A percentile compares a stretch with the other conserved stretches of the same genome.
Evolutionary conservation across 53 echinoderm and acorn worm species (phyloP).

Genomic region (Antedon mediterranea): DNA sequence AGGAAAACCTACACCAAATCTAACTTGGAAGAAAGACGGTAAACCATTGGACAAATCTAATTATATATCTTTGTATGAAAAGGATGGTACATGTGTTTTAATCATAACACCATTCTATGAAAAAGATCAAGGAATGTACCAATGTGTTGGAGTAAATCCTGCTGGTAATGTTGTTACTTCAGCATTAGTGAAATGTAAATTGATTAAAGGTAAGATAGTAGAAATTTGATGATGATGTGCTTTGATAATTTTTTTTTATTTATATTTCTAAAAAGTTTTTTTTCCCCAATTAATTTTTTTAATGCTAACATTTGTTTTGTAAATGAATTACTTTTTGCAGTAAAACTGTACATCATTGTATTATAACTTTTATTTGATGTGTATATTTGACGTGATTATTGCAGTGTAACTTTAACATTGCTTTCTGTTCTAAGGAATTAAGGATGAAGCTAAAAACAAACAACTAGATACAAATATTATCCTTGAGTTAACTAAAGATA

Average conservation of each 20-base stretch:
- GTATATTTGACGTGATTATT: not conserved
- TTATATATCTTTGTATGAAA: slow-evolving; percentile 41
- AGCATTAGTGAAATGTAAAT: slow-evolving; percentile 42
- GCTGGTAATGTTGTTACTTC: slow-evolving; percentile 65
- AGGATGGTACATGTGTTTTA: slow-evolving; percentile 38
- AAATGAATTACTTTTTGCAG: no score
- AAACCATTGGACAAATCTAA: slow-evolving; percentile 21
- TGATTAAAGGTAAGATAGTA: not conserved
- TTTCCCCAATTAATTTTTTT: no score
- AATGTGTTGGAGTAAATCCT: slow-evolving; percentile 65
- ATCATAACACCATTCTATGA: slow-evolving; percentile 25
- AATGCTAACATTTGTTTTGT: no score
- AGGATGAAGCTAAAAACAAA: not conserved
- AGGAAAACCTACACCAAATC: slow-evolving; percentile 37
- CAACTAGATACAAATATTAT: not conserved
- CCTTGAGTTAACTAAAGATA: not conserved
- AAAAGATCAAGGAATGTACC: slow-evolving; percentile 12
- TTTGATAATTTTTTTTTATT: no score
- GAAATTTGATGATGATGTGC: not conserved
- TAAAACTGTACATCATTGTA: no score
- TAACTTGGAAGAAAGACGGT: slow-evolving; percentile 45
- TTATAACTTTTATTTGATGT: no score
- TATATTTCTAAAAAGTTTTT: no score
- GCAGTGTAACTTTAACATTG: not conserved
- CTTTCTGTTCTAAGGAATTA: not conserved